Evolutionary conservation across 2,888 invertebrate species (phyloP).

Genomic region (Sicus ferrugineus): DNA sequence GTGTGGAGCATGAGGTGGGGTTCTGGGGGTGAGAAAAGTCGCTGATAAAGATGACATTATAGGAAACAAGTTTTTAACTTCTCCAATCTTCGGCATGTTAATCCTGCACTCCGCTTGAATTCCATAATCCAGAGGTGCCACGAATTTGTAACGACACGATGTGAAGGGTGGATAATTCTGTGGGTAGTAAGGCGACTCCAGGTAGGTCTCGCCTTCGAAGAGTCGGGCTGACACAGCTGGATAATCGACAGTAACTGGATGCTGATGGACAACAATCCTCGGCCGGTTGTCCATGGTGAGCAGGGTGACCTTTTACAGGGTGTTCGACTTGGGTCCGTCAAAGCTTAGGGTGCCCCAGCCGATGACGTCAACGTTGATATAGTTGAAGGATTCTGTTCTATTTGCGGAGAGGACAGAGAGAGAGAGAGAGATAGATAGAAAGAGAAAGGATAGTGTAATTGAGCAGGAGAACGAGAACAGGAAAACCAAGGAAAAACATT

Average conservation of each 20-base stretch:
- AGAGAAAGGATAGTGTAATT: too few species aligned
- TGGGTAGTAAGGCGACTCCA: constrained; percentile 59
- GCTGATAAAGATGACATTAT: neutral
- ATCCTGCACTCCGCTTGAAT: constrained; percentile 52
- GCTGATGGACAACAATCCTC: constrained; percentile 45
- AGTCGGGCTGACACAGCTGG: too few species aligned
- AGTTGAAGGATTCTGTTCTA: too few species aligned
- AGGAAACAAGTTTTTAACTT: too few species aligned
- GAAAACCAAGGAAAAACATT: neutral
- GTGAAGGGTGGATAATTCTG: constrained; percentile 50
- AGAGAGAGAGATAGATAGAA: too few species aligned
- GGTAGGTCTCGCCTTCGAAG: constrained; percentile 42
- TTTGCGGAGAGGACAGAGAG: too few species aligned
- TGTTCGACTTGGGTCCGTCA: constrained; percentile 65
- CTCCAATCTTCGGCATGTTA: constrained; percentile 50
- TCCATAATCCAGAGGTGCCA: constrained; percentile 53
- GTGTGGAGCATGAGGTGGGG: constrained; percentile 49
- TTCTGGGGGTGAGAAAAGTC: constrained; percentile 34
- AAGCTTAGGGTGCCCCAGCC: constrained; percentile 69
- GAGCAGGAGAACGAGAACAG: neutral
- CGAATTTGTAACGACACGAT: constrained; percentile 59
- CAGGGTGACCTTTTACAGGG: constrained; percentile 65
- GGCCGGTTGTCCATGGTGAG: constrained; percentile 53
- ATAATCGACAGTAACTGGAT: too few species aligned
- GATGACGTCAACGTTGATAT: constrained; percentile 47